These are phyloP conservation scores for Rhysida immarginata DNA, from an alignment of 1,140 invertebrate genomes.

Conservation along the genomic window DNA sequence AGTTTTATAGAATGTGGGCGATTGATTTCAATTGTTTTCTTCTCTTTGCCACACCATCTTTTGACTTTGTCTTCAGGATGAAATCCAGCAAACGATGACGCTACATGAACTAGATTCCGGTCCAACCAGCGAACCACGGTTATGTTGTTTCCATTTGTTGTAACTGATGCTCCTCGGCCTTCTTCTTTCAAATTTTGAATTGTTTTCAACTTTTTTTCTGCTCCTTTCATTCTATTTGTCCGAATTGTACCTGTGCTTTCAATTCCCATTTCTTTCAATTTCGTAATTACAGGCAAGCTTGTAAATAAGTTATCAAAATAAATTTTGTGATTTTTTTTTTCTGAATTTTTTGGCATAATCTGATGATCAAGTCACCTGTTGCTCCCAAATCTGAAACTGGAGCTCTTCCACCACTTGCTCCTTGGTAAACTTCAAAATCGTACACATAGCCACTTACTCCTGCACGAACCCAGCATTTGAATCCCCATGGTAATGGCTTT, in stretches of 20 bases:
- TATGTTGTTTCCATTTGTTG: neutral
- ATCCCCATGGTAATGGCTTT: constrained; percentile 31
- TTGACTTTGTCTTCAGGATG: neutral
- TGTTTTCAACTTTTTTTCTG: neutral
- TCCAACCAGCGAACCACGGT: neutral
- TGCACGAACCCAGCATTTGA: constrained; percentile 29
- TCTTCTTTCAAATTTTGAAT: neutral
- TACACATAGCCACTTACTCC: constrained; percentile 25
- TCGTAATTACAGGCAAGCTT: neutral
- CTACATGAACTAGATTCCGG: neutral
- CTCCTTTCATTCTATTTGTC: neutral
- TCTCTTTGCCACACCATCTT: neutral
- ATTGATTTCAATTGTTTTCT: neutral
- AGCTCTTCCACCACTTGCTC: neutral
- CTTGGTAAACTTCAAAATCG: constrained; percentile 23
- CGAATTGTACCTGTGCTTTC: neutral
- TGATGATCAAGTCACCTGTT: neutral
- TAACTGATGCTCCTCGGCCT: neutral
- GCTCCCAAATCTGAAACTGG: neutral
- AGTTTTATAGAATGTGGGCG: neutral
- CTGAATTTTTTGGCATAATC: neutral
- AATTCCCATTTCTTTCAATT: neutral
- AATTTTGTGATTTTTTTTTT: neutral
- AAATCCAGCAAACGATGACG: neutral
- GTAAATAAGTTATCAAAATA: neutral